A percentile compares a stretch with the other conserved stretches of the same genome.
These are phyloP conservation scores for Aurelia sp. DNA, from an alignment of 30 jellyfish, hydroid and myxozoan species.

Conservation along the genomic window DNA sequence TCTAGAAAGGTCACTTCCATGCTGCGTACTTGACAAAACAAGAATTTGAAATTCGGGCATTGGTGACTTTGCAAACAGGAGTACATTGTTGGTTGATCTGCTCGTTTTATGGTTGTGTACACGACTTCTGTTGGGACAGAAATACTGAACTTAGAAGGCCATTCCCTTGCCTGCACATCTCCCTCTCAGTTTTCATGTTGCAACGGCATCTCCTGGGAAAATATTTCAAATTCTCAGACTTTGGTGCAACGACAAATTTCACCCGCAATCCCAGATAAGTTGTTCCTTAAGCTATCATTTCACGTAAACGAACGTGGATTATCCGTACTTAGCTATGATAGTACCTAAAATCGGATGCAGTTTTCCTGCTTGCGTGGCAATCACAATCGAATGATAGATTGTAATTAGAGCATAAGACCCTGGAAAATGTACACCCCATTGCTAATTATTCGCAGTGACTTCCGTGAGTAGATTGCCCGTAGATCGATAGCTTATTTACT, in stretches of 20 bases:
- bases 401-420: slow-evolving; percentile 5
- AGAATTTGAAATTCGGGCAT: no score
- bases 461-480: slow-evolving; percentile 29
- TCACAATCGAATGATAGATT: slow-evolving; percentile 2
- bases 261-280: slow-evolving; percentile 14
- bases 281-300: slow-evolving; percentile 33
- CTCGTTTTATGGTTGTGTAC: no score
- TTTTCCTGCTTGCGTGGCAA: slow-evolving; percentile 33
- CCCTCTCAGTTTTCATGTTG: no score
- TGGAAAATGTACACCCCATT: slow-evolving; percentile 38
- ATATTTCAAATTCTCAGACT: slow-evolving; percentile 4
- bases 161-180: no score
- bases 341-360: slow-evolving; percentile 32
- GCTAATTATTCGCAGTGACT: slow-evolving; percentile 24
- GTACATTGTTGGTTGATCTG: no score
- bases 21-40: no score
- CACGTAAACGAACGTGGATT: slow-evolving; percentile 32
- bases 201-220: background rate
- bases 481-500: slow-evolving; percentile 12
- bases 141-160: no score
- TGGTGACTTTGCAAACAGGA: no score
- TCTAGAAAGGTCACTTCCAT: no score
- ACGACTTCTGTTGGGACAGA: no score
- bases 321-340: slow-evolving; percentile 43
- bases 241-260: background rate